These are phyloP conservation scores for Rhinoptilus africanus DNA, from an alignment of 2,113 vertebrate genomes.

Conservation along the genomic window DNA sequence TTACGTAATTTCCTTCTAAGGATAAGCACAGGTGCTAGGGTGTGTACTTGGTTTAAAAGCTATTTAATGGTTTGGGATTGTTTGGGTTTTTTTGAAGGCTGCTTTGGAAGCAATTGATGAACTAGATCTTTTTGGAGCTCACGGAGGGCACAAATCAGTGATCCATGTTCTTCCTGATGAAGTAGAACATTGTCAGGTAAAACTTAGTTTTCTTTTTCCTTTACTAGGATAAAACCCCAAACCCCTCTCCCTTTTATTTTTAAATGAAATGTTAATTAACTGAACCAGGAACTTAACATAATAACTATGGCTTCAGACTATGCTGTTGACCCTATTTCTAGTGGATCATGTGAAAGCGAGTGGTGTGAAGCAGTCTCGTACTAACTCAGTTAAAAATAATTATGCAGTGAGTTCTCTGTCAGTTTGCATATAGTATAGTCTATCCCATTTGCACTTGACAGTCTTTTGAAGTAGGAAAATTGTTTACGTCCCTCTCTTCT, in stretches of 20 bases:
- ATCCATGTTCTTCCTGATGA: slow-evolving; percentile 97
- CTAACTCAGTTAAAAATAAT: not conserved
- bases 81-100: slow-evolving; percentile 75
- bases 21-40: not conserved
- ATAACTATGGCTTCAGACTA: not conserved
- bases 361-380: not conserved
- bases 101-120: slow-evolving; percentile 98
- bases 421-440: not conserved
- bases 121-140: slow-evolving; percentile 94
- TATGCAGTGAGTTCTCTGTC: not conserved
- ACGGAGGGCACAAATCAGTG: slow-evolving; percentile 93
- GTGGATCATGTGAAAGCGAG: not conserved
- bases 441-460: not conserved
- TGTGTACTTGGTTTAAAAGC: not conserved
- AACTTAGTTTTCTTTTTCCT: not conserved
- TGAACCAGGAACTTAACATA: accelerated
- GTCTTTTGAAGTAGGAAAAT: not conserved
- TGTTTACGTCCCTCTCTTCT: not conserved
- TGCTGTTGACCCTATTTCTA: not conserved
- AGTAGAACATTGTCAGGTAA: slow-evolving; percentile 97
- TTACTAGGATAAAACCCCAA: not conserved
- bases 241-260: not conserved
- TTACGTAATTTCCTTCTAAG: not conserved
- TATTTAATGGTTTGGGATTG: not conserved
- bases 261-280: not conserved